Percentiles rank a stretch among this genome's conserved stretches.
These are phyloP conservation scores for Camponotus vicinus DNA, from an alignment of 1,140 invertebrate species.

Conservation along the genomic window DNA sequence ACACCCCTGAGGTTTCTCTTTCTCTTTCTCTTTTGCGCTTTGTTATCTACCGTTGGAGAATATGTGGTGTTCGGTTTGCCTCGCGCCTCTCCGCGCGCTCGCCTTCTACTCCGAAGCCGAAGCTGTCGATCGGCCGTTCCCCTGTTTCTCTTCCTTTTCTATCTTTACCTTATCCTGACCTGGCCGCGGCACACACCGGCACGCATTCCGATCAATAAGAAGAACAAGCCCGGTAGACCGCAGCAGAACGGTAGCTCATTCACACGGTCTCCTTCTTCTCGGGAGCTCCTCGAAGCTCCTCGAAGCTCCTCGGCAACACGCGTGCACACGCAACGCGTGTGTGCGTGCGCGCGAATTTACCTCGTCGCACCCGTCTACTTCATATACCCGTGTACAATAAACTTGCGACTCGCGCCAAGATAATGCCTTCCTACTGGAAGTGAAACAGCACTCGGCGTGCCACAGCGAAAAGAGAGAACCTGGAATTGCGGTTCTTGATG, in stretches of 20 bases:
- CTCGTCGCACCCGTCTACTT: conserved; percentile 53
- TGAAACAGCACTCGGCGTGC: conserved; percentile 65
- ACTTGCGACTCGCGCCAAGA: conserved; percentile 65
- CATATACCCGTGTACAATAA: conserved; percentile 73
- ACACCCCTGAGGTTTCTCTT: conserved; percentile 69
- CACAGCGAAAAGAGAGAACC: conserved; percentile 33
- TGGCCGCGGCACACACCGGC: neutral
- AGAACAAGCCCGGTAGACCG: conserved; percentile 76
- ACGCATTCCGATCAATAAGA: conserved; percentile 80
- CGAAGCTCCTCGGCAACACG: conserved; percentile 52
- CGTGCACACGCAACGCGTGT: conserved; percentile 32
- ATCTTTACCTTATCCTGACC: conserved; percentile 51
- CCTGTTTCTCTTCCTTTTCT: conserved; percentile 11
- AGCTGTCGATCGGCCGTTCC: conserved; percentile 41
- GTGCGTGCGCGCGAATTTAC: conserved; percentile 18
- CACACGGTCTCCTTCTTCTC: conserved; percentile 76
- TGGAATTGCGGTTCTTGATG: conserved; percentile 72
- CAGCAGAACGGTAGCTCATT: conserved; percentile 83
- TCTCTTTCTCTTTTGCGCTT: conserved; percentile 13
- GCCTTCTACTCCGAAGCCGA: conserved; percentile 13
- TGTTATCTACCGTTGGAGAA: conserved; percentile 73
- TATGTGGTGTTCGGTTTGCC: conserved; percentile 74
- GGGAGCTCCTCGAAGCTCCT: conserved; percentile 11
- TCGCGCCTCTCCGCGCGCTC: conserved; percentile 45
- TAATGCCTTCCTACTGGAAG: conserved; percentile 73